phyloP scores from a whole-genome alignment of 2,797 vertebrate species.

The Astyanax mexicanus region DNA sequence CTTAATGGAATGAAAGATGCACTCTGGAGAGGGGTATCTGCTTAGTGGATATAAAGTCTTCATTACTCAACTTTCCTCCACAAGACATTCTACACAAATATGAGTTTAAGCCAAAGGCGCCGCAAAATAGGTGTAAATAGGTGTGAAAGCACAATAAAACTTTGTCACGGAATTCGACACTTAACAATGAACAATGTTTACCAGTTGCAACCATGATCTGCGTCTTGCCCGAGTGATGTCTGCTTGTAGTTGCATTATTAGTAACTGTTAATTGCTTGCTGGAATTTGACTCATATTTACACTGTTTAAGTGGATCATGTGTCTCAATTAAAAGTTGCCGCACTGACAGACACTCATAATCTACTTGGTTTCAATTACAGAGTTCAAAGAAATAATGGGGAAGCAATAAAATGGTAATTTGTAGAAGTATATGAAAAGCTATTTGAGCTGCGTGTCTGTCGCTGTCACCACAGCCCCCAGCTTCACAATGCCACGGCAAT shows the following conservation, averaged over 20 bases:
- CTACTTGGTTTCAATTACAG: constrained; percentile 28
- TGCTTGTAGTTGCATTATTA: constrained; percentile 6
- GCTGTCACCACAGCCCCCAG: constrained; percentile 44
- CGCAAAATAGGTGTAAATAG: too few species aligned
- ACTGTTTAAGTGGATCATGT: constrained; percentile 31
- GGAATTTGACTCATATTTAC: constrained; percentile 2
- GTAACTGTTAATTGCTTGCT: constrained; percentile 5
- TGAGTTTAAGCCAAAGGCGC: too few species aligned
- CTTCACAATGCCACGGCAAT: constrained; percentile 37
- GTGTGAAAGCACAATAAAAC: too few species aligned
- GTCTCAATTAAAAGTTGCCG: constrained; percentile 39
- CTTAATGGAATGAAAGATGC: too few species aligned
- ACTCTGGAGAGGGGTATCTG: too few species aligned
- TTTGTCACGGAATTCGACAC: neutral
- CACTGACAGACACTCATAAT: constrained; percentile 33
- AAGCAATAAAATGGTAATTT: constrained; percentile 35
- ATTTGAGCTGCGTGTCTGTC: constrained; percentile 21
- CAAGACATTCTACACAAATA: too few species aligned
- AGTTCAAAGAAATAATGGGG: constrained; percentile 36
- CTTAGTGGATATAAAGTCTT: too few species aligned
- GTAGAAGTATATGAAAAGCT: constrained; percentile 36
- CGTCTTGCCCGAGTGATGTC: neutral
- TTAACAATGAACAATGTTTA: neutral
- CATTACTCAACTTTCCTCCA: too few species aligned
- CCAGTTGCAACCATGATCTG: neutral